Base-by-base conservation (phyloP, 2,113 vertebrate genomes). In the Chaetorhynchus papuensis region DNA sequence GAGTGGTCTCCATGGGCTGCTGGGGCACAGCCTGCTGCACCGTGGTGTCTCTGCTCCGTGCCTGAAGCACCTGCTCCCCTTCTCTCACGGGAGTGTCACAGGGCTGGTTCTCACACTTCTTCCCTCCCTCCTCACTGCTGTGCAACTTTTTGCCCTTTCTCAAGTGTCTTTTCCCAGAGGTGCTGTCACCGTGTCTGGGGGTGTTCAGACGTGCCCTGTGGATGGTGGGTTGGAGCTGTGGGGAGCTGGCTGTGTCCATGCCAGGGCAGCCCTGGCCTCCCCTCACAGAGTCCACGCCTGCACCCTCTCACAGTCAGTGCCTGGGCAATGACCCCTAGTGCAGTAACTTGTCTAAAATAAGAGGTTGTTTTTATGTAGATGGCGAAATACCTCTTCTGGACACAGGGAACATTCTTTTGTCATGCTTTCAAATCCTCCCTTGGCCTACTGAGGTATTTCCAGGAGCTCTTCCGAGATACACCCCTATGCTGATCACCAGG, bases 121-220 rank as follows among this genome's bases (percentile, higher is more conserved):
- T 35, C 11, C 18, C 6, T 49, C 31, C 14, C 15, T 71, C 21
- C 33, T 84, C 35, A 3, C 24, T 61, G 17, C 26, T 7, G 7
- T 28, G 12, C 19, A n/a, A 9, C 0, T 0, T 76, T 75, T 76
- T 87, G 20, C 17, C 9, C 9, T 47, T 71, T 71, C 42, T 63
- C 11, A 30, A 3, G 5, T 23, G 8, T 3, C 0, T n/a, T 74
- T 20, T 79, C 42, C 24, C 45, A 4, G 21, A 17, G 30, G 30
- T 2, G 3, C 44, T 10, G 0, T 35, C 2, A 0, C 15, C 0
- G 0, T 70, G 50, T 14, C 24, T 0, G 0, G 2, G 15, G 83
- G 28, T n/a, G 28, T 69, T n/a, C 23, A 70, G 56, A 68, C 0
- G 0, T 33, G 37, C 49, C 31, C 27, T 26, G 13, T 1, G 4